Percentiles rank a stretch among this genome's conserved stretches.
These are phyloP conservation scores for Muscicapa comitata DNA, from an alignment of 2,797 vertebrate species.

Conservation along the genomic window DNA sequence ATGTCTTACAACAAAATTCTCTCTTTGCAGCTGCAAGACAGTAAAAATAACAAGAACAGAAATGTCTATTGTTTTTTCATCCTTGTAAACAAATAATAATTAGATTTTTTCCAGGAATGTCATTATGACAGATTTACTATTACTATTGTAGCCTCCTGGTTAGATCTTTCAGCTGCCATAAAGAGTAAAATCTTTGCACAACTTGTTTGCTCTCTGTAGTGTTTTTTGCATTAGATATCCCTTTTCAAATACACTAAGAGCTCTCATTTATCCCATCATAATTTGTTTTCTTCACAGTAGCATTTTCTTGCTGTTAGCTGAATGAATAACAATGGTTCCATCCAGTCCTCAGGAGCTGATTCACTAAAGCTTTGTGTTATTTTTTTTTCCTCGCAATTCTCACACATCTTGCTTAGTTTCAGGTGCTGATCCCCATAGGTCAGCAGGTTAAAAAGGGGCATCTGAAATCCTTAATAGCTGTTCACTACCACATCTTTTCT, in stretches of 20 bases:
- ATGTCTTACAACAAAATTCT: slow-evolving; percentile 14
- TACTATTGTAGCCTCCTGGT: not conserved
- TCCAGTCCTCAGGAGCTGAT: not conserved
- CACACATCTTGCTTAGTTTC: not conserved
- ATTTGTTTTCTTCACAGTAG: not conserved
- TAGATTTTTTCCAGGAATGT: slow-evolving; percentile 18
- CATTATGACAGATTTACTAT: not conserved
- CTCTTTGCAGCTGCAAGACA: not conserved
- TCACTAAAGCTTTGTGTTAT: not conserved
- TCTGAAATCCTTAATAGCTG: not conserved
- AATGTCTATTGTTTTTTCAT: slow-evolving; percentile 32
- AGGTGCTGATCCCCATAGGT: not conserved
- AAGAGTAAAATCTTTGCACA: not conserved
- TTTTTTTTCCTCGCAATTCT: not conserved
- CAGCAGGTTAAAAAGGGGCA: not conserved
- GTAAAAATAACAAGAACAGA: slow-evolving; percentile 26
- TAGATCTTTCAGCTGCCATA: not conserved
- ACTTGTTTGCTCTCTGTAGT: not conserved
- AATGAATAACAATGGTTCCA: not conserved
- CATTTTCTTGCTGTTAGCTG: not conserved
- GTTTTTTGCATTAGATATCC: not conserved
- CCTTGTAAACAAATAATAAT: slow-evolving; percentile 38
- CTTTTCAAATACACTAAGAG: not conserved
- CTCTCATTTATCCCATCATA: not conserved
- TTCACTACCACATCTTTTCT: not conserved